Evolutionary conservation across 2,797 vertebrate species (phyloP).

Genomic region (Trichosurus vulpecula): DNA sequence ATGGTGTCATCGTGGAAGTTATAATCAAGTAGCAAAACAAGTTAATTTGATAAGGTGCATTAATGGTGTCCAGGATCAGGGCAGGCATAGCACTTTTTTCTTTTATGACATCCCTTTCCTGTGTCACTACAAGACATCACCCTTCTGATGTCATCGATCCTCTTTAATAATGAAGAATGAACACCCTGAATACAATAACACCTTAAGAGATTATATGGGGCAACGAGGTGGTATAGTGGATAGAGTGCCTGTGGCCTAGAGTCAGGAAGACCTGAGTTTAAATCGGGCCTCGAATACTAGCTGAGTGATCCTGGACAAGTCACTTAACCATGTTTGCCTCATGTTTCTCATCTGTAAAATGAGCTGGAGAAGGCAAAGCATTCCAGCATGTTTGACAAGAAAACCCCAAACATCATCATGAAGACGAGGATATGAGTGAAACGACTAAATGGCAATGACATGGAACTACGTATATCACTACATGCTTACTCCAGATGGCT

Average conservation of each 20-base stretch:
- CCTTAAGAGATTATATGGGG: neutral
- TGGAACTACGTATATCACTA: neutral
- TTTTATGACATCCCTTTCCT: neutral
- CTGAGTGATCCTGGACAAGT: neutral
- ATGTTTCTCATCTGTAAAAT: neutral
- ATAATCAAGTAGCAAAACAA: neutral
- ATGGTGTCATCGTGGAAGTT: neutral
- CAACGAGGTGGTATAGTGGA: neutral
- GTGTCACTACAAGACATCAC: neutral
- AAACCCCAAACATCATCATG: neutral
- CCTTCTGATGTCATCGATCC: too few relatives aligned
- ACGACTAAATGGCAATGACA: neutral
- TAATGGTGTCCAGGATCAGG: neutral
- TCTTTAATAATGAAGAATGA: neutral
- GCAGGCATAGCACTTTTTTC: neutral
- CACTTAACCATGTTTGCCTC: neutral
- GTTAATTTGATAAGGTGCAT: neutral
- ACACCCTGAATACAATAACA: neutral
- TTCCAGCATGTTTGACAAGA: neutral
- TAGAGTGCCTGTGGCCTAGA: too few relatives aligned
- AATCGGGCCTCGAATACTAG: neutral
- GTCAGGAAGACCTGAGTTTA: neutral
- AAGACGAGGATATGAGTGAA: neutral
- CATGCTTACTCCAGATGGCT: neutral
- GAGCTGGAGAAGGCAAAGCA: neutral